Percentiles rank a stretch among this genome's conserved stretches.
Conservation (phyloP, 2,113 vertebrate species). For the Laticauda colubrina region DNA sequence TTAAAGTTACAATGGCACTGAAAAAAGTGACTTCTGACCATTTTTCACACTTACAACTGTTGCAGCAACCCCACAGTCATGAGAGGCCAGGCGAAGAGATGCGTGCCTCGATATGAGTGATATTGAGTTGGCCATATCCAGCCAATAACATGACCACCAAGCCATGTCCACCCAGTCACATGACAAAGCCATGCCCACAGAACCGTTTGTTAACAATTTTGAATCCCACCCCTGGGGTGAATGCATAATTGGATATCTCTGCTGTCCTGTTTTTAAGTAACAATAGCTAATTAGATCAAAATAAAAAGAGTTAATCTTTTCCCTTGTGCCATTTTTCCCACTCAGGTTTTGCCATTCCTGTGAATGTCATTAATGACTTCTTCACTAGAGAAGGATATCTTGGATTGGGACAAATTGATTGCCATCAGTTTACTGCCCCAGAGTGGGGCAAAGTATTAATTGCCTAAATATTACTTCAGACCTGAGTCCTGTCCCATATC, state of each 20-base stretch:
- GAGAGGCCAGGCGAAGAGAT: no score
- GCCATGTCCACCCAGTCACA: no score
- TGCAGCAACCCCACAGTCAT: no score
- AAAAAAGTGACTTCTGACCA: no score
- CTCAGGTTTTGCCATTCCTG: neutral
- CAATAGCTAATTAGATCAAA: neutral
- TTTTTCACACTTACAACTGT: no score
- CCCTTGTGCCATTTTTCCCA: neutral
- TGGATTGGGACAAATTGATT: neutral
- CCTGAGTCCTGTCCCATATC: neutral
- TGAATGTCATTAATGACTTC: neutral
- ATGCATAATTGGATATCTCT: neutral
- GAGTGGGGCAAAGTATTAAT: neutral
- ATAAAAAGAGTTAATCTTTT: neutral
- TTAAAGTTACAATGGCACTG: no score
- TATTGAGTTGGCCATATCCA: no score
- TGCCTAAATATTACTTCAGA: neutral
- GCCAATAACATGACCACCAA: no score
- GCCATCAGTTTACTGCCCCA: neutral
- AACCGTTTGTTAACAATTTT: no score
- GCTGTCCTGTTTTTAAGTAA: neutral
- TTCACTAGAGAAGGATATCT: neutral
- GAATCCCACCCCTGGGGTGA: neutral
- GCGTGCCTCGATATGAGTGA: no score
- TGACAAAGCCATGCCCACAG: no score